Evolutionary conservation across 2,113 vertebrate species (phyloP), one percentile per base, ranked within the genome.

Genomic region (Pogonocichla stellata): DNA sequence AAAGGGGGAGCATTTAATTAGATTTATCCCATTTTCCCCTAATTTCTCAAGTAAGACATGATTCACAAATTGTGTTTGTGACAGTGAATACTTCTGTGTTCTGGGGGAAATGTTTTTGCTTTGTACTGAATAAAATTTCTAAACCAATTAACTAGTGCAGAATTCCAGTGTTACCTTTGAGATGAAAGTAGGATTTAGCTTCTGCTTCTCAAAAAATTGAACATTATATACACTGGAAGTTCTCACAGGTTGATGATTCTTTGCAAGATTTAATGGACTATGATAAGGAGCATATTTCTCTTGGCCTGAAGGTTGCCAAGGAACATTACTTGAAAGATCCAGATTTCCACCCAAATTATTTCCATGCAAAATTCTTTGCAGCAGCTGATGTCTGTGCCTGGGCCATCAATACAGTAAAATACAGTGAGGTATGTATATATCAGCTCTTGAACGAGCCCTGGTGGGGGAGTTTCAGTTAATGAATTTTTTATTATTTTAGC

Each of bases 351-450:
- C 97, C 97, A 33, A 98, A 98, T 94, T 96, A 98, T 43, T 96
- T 99, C 95, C 95, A 42, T 61, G 98, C 97, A 81, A 99, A 99
- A 94, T 98, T 98, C 72, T 99, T 98, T 82, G 98, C 98, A 90
- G 98, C 98, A 34, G 98, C 98, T 89, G 99, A 98, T 66, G 98
- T 99, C 80, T 98, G 98, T 96, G 98, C 98, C 57, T 99, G 98
- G 98, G 96, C 97, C 91, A 98, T 98, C 95, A 98, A 98, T 95
- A 99, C 92, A 66, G 95, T 98, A 86, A 98, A 98, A 95, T 99
- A 98, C 96, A 98, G 98, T 33, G 98, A 53, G 18, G 8, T 57
- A 11, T 38, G 11, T 47, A 15, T 75, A 5, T 57, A 53, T n/a
- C 13, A 43, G 13, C 45, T 69, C 38, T 74, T 62, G 67, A 48